Evolutionary conservation across 2,113 vertebrate species (phyloP).

Genomic region (Chlamydotis undulata): DNA sequence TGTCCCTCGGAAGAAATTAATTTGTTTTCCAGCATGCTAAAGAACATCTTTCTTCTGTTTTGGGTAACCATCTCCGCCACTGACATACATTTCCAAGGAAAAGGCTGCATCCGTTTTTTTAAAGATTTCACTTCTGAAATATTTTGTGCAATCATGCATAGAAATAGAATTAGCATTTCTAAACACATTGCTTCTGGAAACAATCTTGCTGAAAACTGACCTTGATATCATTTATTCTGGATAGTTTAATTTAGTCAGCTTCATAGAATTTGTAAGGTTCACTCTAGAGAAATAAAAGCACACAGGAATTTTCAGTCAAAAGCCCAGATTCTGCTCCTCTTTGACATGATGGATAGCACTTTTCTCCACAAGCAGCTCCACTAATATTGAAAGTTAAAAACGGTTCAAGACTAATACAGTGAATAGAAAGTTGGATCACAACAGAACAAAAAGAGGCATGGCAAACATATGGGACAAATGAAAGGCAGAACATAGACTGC

Average conservation of each 20-base stretch:
- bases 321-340: background rate
- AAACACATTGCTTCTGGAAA: background rate
- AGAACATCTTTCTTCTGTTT: constrained; percentile 50
- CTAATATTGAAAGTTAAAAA: background rate
- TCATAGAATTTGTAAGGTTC: background rate
- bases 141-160: constrained; percentile 1
- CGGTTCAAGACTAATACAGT: background rate
- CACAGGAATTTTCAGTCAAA: background rate
- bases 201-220: background rate
- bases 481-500: background rate
- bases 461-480: background rate
- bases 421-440: background rate
- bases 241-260: background rate
- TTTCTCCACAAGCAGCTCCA: background rate
- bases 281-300: background rate
- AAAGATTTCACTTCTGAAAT: constrained; percentile 28
- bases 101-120: constrained; percentile 28
- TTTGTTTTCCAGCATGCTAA: background rate
- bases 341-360: background rate
- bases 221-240: background rate
- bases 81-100: constrained; percentile 23
- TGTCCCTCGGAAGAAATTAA: background rate
- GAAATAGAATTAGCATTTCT: constrained; percentile 1
- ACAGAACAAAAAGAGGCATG: background rate
- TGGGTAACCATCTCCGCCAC: constrained; percentile 21